Evolutionary conservation across 2,888 invertebrate genomes (phyloP).

Genomic region (Deilephila elpenor): DNA sequence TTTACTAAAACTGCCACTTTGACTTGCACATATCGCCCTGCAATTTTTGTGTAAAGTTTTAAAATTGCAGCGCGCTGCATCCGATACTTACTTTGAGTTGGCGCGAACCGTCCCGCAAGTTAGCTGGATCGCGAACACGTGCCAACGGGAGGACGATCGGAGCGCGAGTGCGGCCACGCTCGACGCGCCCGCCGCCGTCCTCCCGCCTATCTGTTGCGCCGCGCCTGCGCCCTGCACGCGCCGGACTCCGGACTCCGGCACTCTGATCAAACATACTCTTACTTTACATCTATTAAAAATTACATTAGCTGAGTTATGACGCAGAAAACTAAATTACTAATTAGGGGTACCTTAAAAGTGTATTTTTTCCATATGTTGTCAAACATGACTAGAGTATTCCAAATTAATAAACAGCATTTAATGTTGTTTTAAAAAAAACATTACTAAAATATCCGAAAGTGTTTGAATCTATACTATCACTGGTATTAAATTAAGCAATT

Average conservation of each 20-base stretch:
- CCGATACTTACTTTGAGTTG: slow-evolving; percentile 24
- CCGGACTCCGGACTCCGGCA: slow-evolving; percentile 22
- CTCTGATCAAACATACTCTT: slow-evolving; percentile 22
- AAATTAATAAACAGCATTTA: too few species aligned
- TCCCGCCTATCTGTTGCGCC: slow-evolving; percentile 31
- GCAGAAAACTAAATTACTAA: too few species aligned
- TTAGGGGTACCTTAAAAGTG: too few species aligned
- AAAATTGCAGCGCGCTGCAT: slow-evolving; percentile 11
- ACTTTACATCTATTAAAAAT: slow-evolving; percentile 2
- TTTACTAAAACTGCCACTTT: background rate
- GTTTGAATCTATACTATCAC: too few species aligned
- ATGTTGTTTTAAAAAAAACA: too few species aligned
- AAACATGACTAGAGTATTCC: too few species aligned
- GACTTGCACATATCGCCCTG: slow-evolving; percentile 9
- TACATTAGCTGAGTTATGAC: background rate
- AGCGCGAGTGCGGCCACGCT: background rate
- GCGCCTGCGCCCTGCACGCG: slow-evolving; percentile 28
- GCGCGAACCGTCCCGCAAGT: slow-evolving; percentile 20
- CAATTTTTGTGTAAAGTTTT: background rate
- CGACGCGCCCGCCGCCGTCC: background rate
- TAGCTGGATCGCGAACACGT: slow-evolving; percentile 23
- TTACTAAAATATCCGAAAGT: too few species aligned
- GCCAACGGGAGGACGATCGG: slow-evolving; percentile 13
- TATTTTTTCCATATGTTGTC: too few species aligned
- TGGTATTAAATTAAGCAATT: too few species aligned